A percentile compares a stretch with the other conserved stretches of the same genome.
Evolutionary conservation across 2,113 vertebrate genomes (phyloP).

Genomic region (Brachyhypopomus gauderio): DNA sequence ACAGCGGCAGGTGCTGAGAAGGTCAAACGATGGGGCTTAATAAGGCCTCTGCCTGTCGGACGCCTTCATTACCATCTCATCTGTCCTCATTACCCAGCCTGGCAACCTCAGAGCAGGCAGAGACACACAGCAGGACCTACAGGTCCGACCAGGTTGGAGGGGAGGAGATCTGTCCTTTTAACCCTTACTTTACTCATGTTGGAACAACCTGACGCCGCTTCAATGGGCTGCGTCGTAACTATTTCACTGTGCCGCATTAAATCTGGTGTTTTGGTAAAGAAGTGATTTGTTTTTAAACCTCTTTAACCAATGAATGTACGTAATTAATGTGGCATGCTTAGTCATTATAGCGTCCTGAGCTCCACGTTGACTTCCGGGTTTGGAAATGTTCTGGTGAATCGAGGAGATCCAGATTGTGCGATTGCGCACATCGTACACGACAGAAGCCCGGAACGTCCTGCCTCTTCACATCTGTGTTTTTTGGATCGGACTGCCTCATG

Average conservation of each 20-base stretch:
- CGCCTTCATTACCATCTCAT: constrained; percentile 31
- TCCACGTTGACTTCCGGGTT: background rate
- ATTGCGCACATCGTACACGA: background rate
- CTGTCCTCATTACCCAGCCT: constrained; percentile 48
- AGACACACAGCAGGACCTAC: constrained; percentile 2
- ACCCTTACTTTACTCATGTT: background rate
- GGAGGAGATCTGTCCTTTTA: background rate
- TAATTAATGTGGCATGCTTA: background rate
- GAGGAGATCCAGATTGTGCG: background rate
- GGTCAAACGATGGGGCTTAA: constrained; percentile 40
- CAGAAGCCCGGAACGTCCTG: background rate
- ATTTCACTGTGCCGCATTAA: no score
- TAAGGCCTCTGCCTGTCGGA: constrained; percentile 56
- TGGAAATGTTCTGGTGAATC: background rate
- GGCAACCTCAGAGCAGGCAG: constrained; percentile 34
- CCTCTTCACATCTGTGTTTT: background rate
- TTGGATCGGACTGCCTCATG: background rate
- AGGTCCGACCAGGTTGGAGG: constrained; percentile 5
- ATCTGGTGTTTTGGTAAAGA: background rate
- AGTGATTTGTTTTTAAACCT: no score
- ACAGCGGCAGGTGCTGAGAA: constrained; percentile 10
- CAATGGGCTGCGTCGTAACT: no score
- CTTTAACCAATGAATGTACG: no score
- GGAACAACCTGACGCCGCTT: no score
- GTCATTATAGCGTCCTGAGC: background rate